Conservation (phyloP, 23 tunicate species). For the Halocynthia aurantium region DNA sequence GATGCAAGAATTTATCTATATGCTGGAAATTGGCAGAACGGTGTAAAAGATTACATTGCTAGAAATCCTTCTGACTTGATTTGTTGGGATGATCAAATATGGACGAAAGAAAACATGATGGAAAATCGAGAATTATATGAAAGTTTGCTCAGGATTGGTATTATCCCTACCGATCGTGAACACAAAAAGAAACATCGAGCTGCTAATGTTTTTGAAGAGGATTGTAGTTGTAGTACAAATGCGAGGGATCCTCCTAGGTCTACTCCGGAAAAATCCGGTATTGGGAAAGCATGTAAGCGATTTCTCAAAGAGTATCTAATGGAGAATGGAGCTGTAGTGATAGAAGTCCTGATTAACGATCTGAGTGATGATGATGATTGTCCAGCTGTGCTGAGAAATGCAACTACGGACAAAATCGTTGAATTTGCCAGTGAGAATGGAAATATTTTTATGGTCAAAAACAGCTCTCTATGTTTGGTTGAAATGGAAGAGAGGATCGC, state of each 20-base stretch:
- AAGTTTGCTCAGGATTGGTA: constrained; percentile 4
- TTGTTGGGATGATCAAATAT: too few species aligned
- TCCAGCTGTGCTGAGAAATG: constrained; percentile 7
- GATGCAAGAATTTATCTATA: too few species aligned
- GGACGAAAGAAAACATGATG: too few species aligned
- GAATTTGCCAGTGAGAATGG: not conserved
- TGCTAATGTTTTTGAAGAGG: not conserved
- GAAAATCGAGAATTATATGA: too few species aligned
- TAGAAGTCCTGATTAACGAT: not conserved
- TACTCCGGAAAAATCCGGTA: too few species aligned
- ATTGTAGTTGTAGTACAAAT: not conserved
- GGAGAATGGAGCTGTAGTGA: constrained; percentile 1
- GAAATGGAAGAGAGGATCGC: constrained; percentile 1
- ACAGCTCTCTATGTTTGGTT: not conserved
- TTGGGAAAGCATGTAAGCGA: not conserved
- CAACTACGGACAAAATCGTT: not conserved
- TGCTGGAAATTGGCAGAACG: too few species aligned
- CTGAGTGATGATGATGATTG: constrained; percentile 5
- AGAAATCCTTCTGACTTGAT: too few species aligned
- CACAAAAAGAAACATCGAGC: constrained; percentile 14
- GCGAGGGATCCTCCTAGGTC: too few species aligned
- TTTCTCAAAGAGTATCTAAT: not conserved
- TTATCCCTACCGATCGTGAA: constrained; percentile 4
- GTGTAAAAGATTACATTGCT: too few species aligned
- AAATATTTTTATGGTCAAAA: constrained; percentile 5